phyloP scores from a whole-genome alignment of 2,888 invertebrate species.

The Chromoteleia sp. region DNA sequence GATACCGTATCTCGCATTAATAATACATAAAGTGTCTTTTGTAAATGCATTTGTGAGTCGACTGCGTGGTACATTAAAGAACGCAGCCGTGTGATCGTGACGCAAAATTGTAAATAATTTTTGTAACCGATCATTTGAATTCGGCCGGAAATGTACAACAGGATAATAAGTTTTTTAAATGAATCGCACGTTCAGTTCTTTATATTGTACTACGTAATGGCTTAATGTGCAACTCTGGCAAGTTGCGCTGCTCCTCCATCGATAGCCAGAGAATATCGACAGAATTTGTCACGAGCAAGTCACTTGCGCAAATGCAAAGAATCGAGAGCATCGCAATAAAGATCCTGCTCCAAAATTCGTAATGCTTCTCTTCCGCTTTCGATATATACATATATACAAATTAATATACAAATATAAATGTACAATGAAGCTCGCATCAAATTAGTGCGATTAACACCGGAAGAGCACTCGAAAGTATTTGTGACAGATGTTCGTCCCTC shows the following conservation, averaged over 20 bases:
- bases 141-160: no score
- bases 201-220: background rate
- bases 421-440: slow-evolving; percentile 41
- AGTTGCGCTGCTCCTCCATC: slow-evolving; percentile 41
- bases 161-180: background rate
- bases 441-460: slow-evolving; percentile 12
- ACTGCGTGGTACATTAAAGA: background rate
- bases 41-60: slow-evolving; percentile 31
- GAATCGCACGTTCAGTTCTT: background rate
- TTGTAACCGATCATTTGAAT: slow-evolving; percentile 25
- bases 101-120: slow-evolving; percentile 54
- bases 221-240: slow-evolving; percentile 28
- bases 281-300: slow-evolving; percentile 40
- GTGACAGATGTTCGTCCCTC: slow-evolving; percentile 1
- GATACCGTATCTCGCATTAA: slow-evolving; percentile 25
- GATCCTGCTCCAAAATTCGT: slow-evolving; percentile 54
- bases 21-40: slow-evolving; percentile 41
- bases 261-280: slow-evolving; percentile 30
- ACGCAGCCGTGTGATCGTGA: background rate
- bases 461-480: slow-evolving; percentile 19
- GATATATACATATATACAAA: slow-evolving; percentile 55
- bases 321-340: slow-evolving; percentile 51
- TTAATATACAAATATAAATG: slow-evolving; percentile 44
- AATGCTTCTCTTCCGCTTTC: slow-evolving; percentile 66
- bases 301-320: slow-evolving; percentile 48